phyloP scores from a whole-genome alignment of 2,888 invertebrate species.

The Diarsia rubi region DNA sequence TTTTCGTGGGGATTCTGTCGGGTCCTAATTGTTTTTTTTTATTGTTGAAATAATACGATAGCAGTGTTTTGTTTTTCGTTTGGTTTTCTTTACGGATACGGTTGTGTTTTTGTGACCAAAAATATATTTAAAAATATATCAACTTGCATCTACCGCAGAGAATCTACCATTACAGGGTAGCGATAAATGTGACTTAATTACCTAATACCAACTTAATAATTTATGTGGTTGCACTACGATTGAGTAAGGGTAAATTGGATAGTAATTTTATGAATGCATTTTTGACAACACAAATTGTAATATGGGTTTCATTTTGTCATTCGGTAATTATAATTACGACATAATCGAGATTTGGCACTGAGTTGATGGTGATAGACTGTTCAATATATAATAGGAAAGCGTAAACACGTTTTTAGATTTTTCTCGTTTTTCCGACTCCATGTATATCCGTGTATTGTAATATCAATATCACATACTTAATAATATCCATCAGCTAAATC shows the following conservation, averaged over 20 bases:
- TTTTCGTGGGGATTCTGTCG: neutral
- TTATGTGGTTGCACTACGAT: neutral
- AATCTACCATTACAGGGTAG: no score
- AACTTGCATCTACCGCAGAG: no score
- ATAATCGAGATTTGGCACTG: neutral
- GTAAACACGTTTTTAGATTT: no score
- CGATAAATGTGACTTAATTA: no score
- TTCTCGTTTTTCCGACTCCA: no score
- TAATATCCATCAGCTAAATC: constrained; percentile 12
- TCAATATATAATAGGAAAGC: no score
- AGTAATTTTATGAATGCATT: neutral
- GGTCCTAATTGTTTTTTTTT: neutral
- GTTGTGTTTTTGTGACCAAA: neutral
- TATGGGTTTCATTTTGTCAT: neutral
- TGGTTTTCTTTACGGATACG: neutral
- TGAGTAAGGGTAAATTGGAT: neutral
- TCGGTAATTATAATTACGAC: neutral
- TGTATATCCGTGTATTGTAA: no score
- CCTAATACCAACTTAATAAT: no score
- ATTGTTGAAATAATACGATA: neutral
- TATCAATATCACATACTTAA: no score
- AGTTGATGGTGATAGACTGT: neutral
- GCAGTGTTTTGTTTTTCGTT: constrained; percentile 9
- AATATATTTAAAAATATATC: no score
- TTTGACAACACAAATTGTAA: neutral